phyloP scores from a whole-genome alignment of 2,888 invertebrate species.

The Caenorhabditis afra region DNA sequence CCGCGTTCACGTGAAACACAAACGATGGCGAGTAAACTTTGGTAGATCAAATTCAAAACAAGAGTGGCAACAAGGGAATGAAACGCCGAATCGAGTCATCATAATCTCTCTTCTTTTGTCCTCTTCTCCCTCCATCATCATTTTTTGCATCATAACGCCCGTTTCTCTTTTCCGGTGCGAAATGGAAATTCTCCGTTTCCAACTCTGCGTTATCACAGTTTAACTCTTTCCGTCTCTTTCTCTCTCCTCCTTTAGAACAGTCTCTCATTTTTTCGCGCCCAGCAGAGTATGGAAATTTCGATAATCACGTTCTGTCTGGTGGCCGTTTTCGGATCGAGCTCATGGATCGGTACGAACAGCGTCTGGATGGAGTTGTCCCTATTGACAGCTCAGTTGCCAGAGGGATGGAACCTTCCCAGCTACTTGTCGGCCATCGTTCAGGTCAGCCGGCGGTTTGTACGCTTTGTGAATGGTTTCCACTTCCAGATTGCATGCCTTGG shows the following conservation, averaged over 20 bases:
- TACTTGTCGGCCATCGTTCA: constrained; percentile 89
- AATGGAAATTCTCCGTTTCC: constrained; percentile 3
- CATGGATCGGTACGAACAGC: constrained; percentile 92
- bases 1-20: too few relatives aligned
- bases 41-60: too few relatives aligned
- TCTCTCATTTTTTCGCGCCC: neutral
- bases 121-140: neutral
- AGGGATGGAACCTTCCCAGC: constrained; percentile 90
- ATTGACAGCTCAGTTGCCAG: constrained; percentile 88
- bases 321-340: constrained; percentile 85
- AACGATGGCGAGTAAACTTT: too few relatives aligned
- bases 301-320: constrained; percentile 83
- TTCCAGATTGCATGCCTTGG: constrained; percentile 84
- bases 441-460: constrained; percentile 82
- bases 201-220: constrained; percentile 3
- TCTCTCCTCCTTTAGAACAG: neutral
- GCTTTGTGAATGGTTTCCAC: too few relatives aligned
- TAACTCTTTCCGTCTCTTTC: constrained; percentile 4
- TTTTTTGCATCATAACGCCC: constrained; percentile 34
- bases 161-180: constrained; percentile 5
- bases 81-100: too few relatives aligned
- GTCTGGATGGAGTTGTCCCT: constrained; percentile 91
- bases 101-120: neutral
- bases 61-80: too few relatives aligned
- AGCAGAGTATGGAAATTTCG: constrained; percentile 23